Evolutionary conservation across 2,888 invertebrate genomes (phyloP), one percentile per base, ranked within the genome.

Genomic region (Drosophila hawaiiensis): DNA sequence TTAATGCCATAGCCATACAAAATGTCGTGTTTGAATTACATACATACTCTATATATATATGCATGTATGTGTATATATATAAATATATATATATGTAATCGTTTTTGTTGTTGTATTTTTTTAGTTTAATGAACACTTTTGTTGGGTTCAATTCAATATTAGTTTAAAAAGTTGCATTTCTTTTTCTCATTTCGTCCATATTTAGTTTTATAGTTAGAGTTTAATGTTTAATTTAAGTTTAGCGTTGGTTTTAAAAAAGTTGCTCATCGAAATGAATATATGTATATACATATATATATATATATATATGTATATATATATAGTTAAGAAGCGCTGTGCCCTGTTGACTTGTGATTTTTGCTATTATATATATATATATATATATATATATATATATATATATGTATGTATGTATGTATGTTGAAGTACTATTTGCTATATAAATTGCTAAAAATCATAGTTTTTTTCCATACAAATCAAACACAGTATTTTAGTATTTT

Each of bases 81-180:
- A n/a, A n/a, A 73, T 68, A 62, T 70, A 59, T 61, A 28, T 52
- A 29, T 68, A 56, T 69, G 54, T 60, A 39, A 56, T 60, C 43
- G 39, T 67, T 68, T 78, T 61, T 64, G 49, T 47, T 76, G 63
- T 61, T 79, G 53, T 80, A 61, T 73, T 74, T 55, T 56, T 83
- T 91, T 88, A 90, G 86, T 91, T 91, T 91, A 91, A 89, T 92
- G 91, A 91, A 91, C 91, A 91, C 92, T 92, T 92, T 91, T 89
- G 87, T 89, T 91, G 90, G 92, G 92, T 92, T 92, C 92, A 92
- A 91, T 90, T 90, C 87, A 90, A 90, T 83, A 86, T 88, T 86
- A 89, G 79, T 86, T 82, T 86, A 90, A 86, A 86, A 86, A 90
- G 76, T 82, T 82, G 54, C 54, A 63, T 72, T 70, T 61, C 16